Conservation (phyloP, 2,888 invertebrate genomes). For the Papilio elwesi region DNA sequence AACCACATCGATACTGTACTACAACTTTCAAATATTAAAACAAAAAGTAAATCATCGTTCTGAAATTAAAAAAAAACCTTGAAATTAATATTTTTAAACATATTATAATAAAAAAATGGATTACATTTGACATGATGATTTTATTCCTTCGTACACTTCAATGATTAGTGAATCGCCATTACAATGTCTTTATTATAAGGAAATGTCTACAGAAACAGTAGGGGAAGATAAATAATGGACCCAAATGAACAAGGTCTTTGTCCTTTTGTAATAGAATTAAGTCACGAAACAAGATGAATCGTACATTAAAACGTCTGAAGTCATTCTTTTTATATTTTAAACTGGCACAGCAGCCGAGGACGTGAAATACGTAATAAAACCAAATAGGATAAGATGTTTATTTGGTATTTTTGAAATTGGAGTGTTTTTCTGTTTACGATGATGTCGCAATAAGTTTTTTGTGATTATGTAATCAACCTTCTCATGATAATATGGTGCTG, state of each 20-base stretch:
- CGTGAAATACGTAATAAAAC: slow-evolving; percentile 29
- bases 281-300: slow-evolving; percentile 36
- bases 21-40: too few species aligned
- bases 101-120: background rate
- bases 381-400: background rate
- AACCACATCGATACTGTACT: too few species aligned
- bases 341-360: slow-evolving; percentile 21
- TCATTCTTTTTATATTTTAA: slow-evolving; percentile 36
- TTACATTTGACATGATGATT: background rate
- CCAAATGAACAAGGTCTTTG: slow-evolving; percentile 24
- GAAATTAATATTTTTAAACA: too few species aligned
- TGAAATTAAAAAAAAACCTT: too few species aligned
- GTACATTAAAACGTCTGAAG: slow-evolving; percentile 29
- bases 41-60: too few species aligned
- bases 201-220: slow-evolving; percentile 28
- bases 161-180: slow-evolving; percentile 10
- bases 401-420: background rate
- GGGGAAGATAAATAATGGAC: slow-evolving; percentile 34
- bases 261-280: slow-evolving; percentile 37
- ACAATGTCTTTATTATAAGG: background rate
- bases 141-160: background rate
- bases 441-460: background rate
- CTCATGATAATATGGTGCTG: background rate
- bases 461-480: too few species aligned
- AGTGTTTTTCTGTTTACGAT: background rate